A percentile compares a stretch with the other conserved stretches of the same genome.
Evolutionary conservation across 92 coral and sea anemone species (phyloP).

Genomic region (Virgularia gustaviana): DNA sequence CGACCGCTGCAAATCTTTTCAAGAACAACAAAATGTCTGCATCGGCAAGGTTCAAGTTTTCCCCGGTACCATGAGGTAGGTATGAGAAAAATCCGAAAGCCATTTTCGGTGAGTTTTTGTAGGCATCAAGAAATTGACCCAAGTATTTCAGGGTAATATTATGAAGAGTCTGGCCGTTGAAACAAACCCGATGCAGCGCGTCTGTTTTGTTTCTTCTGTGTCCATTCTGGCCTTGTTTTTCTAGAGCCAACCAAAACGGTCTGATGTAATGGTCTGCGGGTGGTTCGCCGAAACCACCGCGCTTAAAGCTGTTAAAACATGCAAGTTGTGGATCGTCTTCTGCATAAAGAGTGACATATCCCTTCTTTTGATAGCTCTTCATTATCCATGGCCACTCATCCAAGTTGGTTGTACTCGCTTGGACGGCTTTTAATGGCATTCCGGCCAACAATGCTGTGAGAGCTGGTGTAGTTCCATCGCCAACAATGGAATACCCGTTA

Average conservation of each 20-base stretch:
- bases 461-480: constrained; percentile 76
- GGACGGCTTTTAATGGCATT: constrained; percentile 39
- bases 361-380: constrained; percentile 56
- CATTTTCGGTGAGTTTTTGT: constrained; percentile 61
- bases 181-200: constrained; percentile 52
- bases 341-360: constrained; percentile 65
- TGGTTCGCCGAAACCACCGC: constrained; percentile 52
- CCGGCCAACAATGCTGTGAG: constrained; percentile 66
- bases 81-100: constrained; percentile 68
- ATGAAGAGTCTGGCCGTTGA: constrained; percentile 60
- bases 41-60: constrained; percentile 70
- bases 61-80: constrained; percentile 72
- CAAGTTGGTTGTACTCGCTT: constrained; percentile 16
- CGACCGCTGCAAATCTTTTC: constrained; percentile 43
- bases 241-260: constrained; percentile 73
- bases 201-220: constrained; percentile 49
- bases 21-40: constrained; percentile 62
- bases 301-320: constrained; percentile 44
- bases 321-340: constrained; percentile 74
- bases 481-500: constrained; percentile 67
- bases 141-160: constrained; percentile 63
- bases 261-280: constrained; percentile 71
- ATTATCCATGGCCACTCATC: constrained; percentile 71
- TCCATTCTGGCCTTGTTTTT: constrained; percentile 50
- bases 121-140: constrained; percentile 53